Conservation (phyloP, 2,888 invertebrate genomes). For the Dynastes grantii region DNA sequence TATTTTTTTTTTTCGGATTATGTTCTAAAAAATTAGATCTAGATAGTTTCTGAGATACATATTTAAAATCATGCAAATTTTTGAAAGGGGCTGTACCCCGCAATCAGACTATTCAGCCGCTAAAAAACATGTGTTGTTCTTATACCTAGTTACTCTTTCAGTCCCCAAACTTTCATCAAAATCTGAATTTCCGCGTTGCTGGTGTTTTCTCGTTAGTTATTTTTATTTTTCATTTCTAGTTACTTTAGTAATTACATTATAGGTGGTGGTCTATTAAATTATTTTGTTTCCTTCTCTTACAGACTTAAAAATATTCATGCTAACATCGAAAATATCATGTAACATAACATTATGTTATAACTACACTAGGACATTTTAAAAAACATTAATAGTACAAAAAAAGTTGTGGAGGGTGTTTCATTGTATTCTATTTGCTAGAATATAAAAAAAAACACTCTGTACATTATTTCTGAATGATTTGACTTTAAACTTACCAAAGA, state of each 20-base stretch:
- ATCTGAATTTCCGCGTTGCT: no score
- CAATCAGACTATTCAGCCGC: no score
- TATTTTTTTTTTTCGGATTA: no score
- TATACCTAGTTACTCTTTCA: neutral
- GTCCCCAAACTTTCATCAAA: no score
- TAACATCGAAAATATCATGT: neutral
- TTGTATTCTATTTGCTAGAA: no score
- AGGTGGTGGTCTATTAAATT: slow-evolving; percentile 3
- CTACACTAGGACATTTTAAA: neutral
- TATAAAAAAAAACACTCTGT: neutral
- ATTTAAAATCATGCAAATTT: no score
- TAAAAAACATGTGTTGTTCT: no score
- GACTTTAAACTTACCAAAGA: slow-evolving; percentile 25
- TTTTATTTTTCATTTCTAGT: neutral
- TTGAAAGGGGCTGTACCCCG: no score
- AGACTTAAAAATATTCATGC: neutral
- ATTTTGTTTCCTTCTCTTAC: neutral
- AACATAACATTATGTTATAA: neutral
- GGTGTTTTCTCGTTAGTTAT: neutral
- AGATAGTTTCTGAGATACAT: no score
- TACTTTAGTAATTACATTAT: neutral
- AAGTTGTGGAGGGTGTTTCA: no score
- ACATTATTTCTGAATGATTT: slow-evolving; percentile 13
- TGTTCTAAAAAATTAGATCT: no score
- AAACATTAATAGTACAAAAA: no score